Base-by-base conservation (phyloP, 2,888 invertebrate genomes). In the Chydorus sphaericus region DNA sequence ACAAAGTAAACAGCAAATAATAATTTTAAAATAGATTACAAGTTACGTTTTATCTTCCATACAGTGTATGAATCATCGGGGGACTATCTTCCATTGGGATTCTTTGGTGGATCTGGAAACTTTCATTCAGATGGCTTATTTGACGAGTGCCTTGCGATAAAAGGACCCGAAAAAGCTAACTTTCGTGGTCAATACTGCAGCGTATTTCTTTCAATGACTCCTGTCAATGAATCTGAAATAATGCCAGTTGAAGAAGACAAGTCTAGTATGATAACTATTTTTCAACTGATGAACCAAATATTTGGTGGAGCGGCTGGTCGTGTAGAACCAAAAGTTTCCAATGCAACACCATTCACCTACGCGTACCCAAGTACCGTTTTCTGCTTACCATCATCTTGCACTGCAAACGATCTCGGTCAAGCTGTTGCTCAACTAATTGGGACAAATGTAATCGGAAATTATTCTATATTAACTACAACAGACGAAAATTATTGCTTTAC, bases 91-190 rank as follows among this genome's bases (percentile, higher is more conserved):
- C 59, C 60, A 4, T 51, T 49, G 14, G 59, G 59, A 28, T 11
- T 59, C 1, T 31, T 58, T 7, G 55, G n/a, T n/a, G n/a, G 55
- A 3, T 10, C 44, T 29, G 56, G 59, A 1, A 59, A 58, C 33
- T 18, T 33, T 20, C 57, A 59, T 28, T 48, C 55, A 31, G 37
- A 57, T 16, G 60, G 60, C n/a, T 48, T 48, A 18, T 59, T 53
- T 23, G 50, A 51, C 31, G 57, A 60, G 51, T 60, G 59, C 29
- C 14, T 59, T 11, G 48, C 50, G 6, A n/a, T 29, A 7, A 18
- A 51, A 18, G n/a, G n/a, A n/a, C 23, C 36, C n/a, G n/a, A n/a
- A n/a, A 11, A 18, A 10, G 18, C 20, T 11, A 2, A 30, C 3
- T 55, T 48, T 23, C 26, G n/a, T 10, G 55, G 55, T 18, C 36